Evolutionary conservation across 1,140 invertebrate genomes (phyloP), one percentile per base, ranked within the genome.

Genomic region (Chrysopa pallens): DNA sequence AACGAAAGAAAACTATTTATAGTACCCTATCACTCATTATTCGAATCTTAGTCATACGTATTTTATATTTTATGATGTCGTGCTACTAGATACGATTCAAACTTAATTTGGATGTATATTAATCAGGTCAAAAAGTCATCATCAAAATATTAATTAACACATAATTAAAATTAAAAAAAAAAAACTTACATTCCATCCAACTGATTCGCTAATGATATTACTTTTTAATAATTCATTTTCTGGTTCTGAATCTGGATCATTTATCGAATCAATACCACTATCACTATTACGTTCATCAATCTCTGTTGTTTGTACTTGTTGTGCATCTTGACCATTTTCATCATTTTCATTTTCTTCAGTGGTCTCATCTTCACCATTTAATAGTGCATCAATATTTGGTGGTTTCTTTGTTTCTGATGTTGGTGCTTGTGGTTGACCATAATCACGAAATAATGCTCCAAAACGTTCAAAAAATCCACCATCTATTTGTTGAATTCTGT

Each of bases 381-480:
- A 36, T 31, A 46, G 27, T 8, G 42, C 54, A 51, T 59, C 56
- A 39, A 40, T 64, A 58, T 47, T 64, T 63, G 17, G 17, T 23
- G 11, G 44, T 52, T 38, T 67, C 63, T 47, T 62, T 61, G 5
- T 63, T 42, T 62, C 60, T 8, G 66, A 71, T 37, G 29, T 40
- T 47, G 23, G 29, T 36, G 11, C 28, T 9, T 42, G 29, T 12
- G 13, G 39, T 17, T 33, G 39, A 33, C 45, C 45, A 13, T 70
- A 72, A 56, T 81, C 76, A n/a, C 73, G 73, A 28, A 84, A 56
- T 11, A 82, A 59, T 0, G 74, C 78, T 1, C 81, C 80, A 51
- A 84, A 79, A 48, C 76, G 80, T 54, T 85, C 81, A 54, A 85
- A 85, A 53, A 84, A 85, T 29, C 80, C 74, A 48, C 76, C 78